phyloP scores from a whole-genome alignment of 2,113 vertebrate genomes.

The Petroica traversi region DNA sequence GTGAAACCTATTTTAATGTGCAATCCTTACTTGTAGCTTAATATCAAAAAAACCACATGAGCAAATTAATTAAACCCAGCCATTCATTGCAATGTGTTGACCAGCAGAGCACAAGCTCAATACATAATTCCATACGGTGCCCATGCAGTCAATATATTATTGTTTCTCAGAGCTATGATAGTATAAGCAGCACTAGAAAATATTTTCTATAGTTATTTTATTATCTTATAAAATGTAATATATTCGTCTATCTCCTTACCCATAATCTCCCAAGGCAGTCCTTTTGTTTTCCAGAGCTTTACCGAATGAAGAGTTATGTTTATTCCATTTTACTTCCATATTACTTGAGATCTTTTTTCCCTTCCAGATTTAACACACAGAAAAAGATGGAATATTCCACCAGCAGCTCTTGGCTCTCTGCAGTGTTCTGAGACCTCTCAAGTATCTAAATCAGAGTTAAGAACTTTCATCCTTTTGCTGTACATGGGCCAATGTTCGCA shows the following conservation, averaged over 20 bases:
- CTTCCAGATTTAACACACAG: background rate
- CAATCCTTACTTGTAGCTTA: background rate
- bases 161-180: background rate
- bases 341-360: background rate
- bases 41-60: background rate
- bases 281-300: background rate
- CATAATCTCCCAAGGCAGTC: fast-evolving
- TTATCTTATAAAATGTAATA: background rate
- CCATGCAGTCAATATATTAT: background rate
- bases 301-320: background rate
- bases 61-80: background rate
- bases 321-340: background rate
- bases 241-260: background rate
- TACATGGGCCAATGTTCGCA: background rate
- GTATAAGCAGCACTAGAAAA: background rate
- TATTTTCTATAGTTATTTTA: background rate
- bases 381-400: background rate
- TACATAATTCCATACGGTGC: background rate
- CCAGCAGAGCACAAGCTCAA: background rate
- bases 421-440: background rate
- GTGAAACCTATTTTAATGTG: background rate
- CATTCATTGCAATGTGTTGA: background rate
- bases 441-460: background rate
- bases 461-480: background rate
- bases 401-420: background rate